These are phyloP conservation scores for Ceratitis capitata DNA, from an alignment of 1,140 invertebrate species.

Conservation along the genomic window DNA sequence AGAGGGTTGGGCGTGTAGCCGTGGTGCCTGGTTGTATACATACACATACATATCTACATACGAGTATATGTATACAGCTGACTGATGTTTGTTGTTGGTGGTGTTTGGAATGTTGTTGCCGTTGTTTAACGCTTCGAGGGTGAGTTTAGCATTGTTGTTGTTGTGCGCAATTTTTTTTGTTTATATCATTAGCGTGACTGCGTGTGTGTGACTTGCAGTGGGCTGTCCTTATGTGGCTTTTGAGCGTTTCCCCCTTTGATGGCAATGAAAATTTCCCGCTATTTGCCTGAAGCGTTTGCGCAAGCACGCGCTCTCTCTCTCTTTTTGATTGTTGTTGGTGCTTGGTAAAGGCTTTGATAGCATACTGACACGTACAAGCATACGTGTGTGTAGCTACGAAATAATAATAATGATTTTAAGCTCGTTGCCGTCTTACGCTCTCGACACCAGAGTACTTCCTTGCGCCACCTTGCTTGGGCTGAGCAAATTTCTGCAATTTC, in stretches of 20 bases:
- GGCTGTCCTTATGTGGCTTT: conserved; percentile 5
- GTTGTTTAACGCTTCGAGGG: not conserved
- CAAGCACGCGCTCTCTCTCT: not conserved
- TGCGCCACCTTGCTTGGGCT: not conserved
- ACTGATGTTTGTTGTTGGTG: not conserved
- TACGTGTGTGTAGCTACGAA: too few species aligned
- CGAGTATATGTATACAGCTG: too few species aligned
- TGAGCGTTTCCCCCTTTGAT: conserved; percentile 16
- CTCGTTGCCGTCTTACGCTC: not conserved
- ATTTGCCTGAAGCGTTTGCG: not conserved
- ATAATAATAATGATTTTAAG: too few species aligned
- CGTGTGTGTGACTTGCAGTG: not conserved
- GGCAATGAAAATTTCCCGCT: conserved; percentile 16
- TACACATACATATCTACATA: too few species aligned
- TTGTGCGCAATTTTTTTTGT: too few species aligned
- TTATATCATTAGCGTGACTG: not conserved
- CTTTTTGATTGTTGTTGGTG: not conserved
- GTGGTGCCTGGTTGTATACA: too few species aligned
- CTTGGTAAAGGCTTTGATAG: too few species aligned
- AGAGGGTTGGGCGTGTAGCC: not conserved
- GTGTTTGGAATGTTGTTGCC: not conserved
- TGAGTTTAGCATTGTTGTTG: not conserved
- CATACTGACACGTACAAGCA: too few species aligned
- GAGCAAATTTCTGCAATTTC: not conserved
- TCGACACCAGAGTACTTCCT: not conserved